Conservation (phyloP, 2,888 invertebrate species). For the Galeruca laticollis region DNA sequence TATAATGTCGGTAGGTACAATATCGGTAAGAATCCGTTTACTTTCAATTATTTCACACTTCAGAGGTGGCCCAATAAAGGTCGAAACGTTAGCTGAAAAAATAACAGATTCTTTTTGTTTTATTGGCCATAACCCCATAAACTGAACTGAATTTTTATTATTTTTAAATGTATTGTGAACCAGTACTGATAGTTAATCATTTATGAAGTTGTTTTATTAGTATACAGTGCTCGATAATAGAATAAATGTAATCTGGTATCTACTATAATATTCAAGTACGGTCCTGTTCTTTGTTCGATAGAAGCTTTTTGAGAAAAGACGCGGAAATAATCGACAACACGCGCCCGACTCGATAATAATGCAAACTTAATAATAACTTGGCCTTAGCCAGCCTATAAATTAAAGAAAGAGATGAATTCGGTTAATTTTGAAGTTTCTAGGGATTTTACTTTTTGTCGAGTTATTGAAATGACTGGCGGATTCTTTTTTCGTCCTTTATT, state of each 20-base stretch:
- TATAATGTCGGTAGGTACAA: too few relatives aligned
- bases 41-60: too few relatives aligned
- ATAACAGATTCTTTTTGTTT: too few relatives aligned
- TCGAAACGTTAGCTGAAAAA: too few relatives aligned
- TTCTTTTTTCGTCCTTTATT: slow-evolving; percentile 8
- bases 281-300: slow-evolving; percentile 2
- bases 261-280: background rate
- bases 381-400: slow-evolving; percentile 54
- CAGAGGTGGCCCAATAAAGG: too few relatives aligned
- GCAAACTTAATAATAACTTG: slow-evolving; percentile 62
- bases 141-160: too few relatives aligned
- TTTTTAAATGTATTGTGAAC: too few relatives aligned
- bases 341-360: slow-evolving; percentile 63
- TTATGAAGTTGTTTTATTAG: too few relatives aligned
- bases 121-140: too few relatives aligned
- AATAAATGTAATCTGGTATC: background rate
- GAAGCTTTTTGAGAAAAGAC: slow-evolving; percentile 39
- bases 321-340: slow-evolving; percentile 61
- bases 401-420: slow-evolving; percentile 49
- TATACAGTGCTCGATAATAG: too few relatives aligned
- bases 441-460: slow-evolving; percentile 28
- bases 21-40: too few relatives aligned
- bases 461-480: slow-evolving; percentile 28
- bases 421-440: slow-evolving; percentile 53
- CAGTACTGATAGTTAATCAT: too few relatives aligned